phyloP scores from a whole-genome alignment of 2,113 vertebrate species.

The Polyodon spathula region DNA sequence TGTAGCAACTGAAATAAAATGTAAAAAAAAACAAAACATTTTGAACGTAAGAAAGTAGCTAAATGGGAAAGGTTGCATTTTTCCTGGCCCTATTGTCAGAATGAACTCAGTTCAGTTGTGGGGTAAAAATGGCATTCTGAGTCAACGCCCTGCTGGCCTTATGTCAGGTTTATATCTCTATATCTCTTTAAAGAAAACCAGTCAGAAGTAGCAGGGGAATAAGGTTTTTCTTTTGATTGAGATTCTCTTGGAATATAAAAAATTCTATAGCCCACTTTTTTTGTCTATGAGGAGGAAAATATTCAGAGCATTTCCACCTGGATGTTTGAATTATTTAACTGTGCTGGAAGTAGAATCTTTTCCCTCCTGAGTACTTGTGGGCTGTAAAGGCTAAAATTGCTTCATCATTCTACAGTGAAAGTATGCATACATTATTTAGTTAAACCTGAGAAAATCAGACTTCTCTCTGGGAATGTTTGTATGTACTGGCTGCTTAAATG shows the following conservation, averaged over 20 bases:
- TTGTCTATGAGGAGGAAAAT: conserved; percentile 62
- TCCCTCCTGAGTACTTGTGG: conserved; percentile 74
- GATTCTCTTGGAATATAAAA: not conserved
- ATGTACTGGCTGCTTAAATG: conserved; percentile 69
- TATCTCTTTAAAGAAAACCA: no score
- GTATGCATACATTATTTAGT: conserved; percentile 95
- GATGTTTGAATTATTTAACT: conserved; percentile 89
- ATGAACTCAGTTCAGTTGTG: conserved; percentile 17
- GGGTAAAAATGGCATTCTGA: conserved; percentile 39
- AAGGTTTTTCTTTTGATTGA: not conserved
- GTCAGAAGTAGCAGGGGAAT: not conserved
- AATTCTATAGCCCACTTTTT: conserved; percentile 50
- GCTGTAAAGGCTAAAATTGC: conserved; percentile 90
- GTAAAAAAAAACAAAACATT: not conserved
- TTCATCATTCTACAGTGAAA: conserved; percentile 91
- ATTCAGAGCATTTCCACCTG: conserved; percentile 81
- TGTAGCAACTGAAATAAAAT: not conserved
- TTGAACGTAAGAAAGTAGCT: conserved; percentile 18
- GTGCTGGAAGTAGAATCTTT: conserved; percentile 75
- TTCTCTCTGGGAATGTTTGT: conserved; percentile 68
- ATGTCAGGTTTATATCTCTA: conserved; percentile 36
- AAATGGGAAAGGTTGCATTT: conserved; percentile 27
- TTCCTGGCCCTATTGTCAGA: conserved; percentile 13
- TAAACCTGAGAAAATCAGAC: conserved; percentile 81
- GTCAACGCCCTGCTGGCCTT: conserved; percentile 28